phyloP scores from a whole-genome alignment of 2,797 vertebrate species.

The Pangasius djambal region DNA sequence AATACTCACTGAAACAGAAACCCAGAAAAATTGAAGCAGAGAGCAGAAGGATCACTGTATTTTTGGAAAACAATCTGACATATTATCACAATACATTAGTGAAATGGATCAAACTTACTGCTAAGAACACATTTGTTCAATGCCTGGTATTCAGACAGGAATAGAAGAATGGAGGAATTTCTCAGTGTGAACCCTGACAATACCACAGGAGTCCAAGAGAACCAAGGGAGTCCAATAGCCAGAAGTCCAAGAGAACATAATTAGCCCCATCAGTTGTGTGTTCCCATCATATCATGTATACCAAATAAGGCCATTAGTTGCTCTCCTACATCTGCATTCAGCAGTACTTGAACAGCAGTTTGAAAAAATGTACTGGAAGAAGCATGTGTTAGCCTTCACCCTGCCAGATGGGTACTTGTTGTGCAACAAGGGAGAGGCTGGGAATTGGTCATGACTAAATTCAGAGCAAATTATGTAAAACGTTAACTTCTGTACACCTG shows the following conservation, averaged over 20 bases:
- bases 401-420: neutral
- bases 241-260: neutral
- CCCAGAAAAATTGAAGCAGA: neutral
- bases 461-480: neutral
- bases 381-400: neutral
- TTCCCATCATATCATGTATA: neutral
- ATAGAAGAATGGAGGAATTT: neutral
- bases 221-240: neutral
- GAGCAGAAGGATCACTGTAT: neutral
- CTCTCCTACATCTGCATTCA: neutral
- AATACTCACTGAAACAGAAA: neutral
- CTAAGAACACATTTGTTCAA: neutral
- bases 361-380: neutral
- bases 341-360: neutral
- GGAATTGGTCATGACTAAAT: neutral
- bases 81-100: neutral
- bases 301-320: neutral
- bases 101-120: neutral
- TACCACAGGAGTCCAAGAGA: neutral
- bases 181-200: conserved; percentile 1
- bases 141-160: neutral
- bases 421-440: neutral
- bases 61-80: neutral
- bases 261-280: neutral
- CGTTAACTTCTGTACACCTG: neutral